phyloP scores from a whole-genome alignment of 2,113 vertebrate genomes.

The Lota lota region DNA sequence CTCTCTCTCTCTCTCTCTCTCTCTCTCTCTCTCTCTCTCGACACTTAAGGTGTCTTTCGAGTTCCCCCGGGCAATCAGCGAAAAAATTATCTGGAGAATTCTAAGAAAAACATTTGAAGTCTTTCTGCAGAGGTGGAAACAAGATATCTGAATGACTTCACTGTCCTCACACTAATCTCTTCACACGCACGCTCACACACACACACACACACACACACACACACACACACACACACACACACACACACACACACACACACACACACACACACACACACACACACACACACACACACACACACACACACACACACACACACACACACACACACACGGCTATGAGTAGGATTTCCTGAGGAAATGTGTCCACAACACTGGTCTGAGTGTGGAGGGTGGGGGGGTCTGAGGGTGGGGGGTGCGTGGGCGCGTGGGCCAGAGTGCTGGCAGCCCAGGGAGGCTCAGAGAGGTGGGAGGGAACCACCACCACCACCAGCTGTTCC shows the following conservation, averaged over 20 bases:
- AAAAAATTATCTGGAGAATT: neutral
- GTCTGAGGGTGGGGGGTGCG: no score
- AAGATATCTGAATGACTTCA: constrained; percentile 18
- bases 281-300: neutral
- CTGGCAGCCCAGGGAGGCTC: no score
- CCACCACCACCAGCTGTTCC: no score
- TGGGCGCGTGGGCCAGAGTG: no score
- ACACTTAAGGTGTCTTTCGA: neutral
- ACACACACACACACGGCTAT: constrained; percentile 1
- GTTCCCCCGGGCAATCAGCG: neutral
- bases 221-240: neutral
- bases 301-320: neutral
- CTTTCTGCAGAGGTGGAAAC: constrained; percentile 3
- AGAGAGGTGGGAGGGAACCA: no score
- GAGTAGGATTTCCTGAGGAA: constrained; percentile 8
- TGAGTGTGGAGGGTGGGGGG: no score
- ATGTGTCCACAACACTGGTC: neutral
- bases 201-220: neutral
- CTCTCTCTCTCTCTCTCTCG: no score
- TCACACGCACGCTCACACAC: constrained; percentile 6
- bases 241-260: neutral
- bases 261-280: neutral
- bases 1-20: no score
- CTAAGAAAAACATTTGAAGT: neutral
- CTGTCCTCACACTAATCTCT: constrained; percentile 1